Evolutionary conservation across 2,797 vertebrate genomes (phyloP), one percentile per base, ranked within the genome.

Genomic region (Melanogrammus aeglefinus): DNA sequence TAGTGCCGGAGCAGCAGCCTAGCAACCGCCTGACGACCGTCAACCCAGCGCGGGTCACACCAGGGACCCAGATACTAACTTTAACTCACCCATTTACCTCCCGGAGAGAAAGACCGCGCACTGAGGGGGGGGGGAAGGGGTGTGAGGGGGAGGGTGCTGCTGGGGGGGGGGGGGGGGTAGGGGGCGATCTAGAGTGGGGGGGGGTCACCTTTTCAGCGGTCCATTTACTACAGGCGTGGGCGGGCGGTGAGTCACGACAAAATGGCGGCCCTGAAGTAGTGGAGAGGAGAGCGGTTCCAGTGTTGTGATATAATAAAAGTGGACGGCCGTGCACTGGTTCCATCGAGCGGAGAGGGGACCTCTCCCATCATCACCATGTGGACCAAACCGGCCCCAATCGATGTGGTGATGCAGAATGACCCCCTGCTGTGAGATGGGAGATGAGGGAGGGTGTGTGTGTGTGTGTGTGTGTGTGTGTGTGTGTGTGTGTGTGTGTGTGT

Each of bases 1-100:
- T 76, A 80, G 87, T 85, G 79, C 82, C 73, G 82, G 10, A 24
- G 80, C 77, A n/a, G 89, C 90, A 91, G 91, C 91, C 87, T 84
- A 91, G 92, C 92, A 93, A 93, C 92, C 10, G 81, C 74, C 85
- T 90, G 88, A 91, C 88, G 78, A 88, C 77, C 80, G 38, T 27
- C 2, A 66, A 66, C n/a, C 27, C 63, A 27, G 63, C n/a, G 79
- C 29, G 83, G 85, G 82, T 86, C 81, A 72, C 18, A 84, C 84
- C 77, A 83, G 84, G 89, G 89, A 77, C 82, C 84, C 83, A 85
- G 80, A 90, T 91, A 90, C 89, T 87, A 88, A 92, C 85, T 90
- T 84, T 86, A 81, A 78, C 80, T 86, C 79, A 78, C 71, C 79
- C 76, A 44, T 87, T 88, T 90, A 82, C 75, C 87, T 86, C 76